phyloP scores from a whole-genome alignment of 2,888 invertebrate species.

The Eustalomyia histrio region DNA sequence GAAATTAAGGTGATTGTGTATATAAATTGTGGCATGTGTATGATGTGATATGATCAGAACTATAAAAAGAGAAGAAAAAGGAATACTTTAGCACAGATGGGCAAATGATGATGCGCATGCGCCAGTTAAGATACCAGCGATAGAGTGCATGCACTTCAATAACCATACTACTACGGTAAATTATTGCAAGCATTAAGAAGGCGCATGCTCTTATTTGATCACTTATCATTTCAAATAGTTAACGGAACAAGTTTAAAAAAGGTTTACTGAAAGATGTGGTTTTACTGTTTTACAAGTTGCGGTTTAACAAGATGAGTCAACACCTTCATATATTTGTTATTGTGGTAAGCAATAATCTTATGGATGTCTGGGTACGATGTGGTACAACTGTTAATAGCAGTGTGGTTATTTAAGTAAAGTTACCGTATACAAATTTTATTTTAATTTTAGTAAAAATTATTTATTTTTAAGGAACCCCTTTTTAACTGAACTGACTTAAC shows the following conservation, averaged over 20 bases:
- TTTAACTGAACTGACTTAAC: slow-evolving; percentile 41
- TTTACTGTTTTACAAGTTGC: slow-evolving; percentile 68
- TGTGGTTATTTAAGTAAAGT: background rate
- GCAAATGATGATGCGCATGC: slow-evolving; percentile 66
- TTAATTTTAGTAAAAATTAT: slow-evolving; percentile 4
- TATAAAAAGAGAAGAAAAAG: slow-evolving; percentile 8
- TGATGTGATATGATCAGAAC: slow-evolving; percentile 56
- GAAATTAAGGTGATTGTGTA: slow-evolving; percentile 38
- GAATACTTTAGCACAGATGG: slow-evolving; percentile 71
- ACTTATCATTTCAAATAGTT: slow-evolving; percentile 45
- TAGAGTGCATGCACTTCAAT: slow-evolving; percentile 19
- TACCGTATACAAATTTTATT: background rate
- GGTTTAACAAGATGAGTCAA: slow-evolving; percentile 75
- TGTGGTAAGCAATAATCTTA: slow-evolving; percentile 28
- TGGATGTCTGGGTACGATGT: slow-evolving; percentile 12
- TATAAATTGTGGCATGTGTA: slow-evolving; percentile 55
- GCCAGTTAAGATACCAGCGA: slow-evolving; percentile 31
- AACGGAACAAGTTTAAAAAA: slow-evolving; percentile 17
- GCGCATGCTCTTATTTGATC: slow-evolving; percentile 41
- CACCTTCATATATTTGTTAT: slow-evolving; percentile 70
- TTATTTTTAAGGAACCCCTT: slow-evolving; percentile 37
- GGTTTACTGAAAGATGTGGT: slow-evolving; percentile 56
- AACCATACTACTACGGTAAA: slow-evolving; percentile 32
- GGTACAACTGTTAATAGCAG: slow-evolving; percentile 29
- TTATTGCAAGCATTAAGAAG: slow-evolving; percentile 47